Evolutionary conservation across 2,113 vertebrate genomes (phyloP).

Genomic region (Aspidoscelis tigris): DNA sequence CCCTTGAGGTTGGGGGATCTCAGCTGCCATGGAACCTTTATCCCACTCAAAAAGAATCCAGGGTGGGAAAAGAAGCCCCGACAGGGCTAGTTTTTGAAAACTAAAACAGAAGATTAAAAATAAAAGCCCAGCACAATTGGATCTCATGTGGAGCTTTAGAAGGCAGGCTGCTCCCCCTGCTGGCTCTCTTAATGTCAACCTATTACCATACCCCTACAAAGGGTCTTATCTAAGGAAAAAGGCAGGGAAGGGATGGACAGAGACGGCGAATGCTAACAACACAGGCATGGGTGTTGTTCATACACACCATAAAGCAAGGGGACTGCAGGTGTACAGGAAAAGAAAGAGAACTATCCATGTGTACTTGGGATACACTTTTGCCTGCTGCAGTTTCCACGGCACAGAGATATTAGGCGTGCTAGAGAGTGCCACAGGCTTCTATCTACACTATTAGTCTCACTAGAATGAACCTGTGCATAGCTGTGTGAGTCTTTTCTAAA

Average conservation of each 20-base stretch:
- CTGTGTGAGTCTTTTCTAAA: neutral
- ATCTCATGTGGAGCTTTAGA: neutral
- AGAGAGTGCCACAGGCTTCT: neutral
- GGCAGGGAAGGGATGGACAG: neutral
- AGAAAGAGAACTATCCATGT: neutral
- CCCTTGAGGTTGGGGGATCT: rapidly evolving
- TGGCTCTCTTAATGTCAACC: neutral
- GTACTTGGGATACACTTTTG: neutral
- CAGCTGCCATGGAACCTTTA: slow-evolving; percentile 31
- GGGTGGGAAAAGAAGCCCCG: slow-evolving; percentile 11
- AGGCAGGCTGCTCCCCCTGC: slow-evolving; percentile 37
- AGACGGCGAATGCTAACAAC: neutral
- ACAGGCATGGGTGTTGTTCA: neutral
- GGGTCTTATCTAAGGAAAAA: neutral
- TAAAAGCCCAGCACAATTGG: neutral
- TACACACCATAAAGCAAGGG: neutral
- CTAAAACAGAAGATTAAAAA: slow-evolving; percentile 31
- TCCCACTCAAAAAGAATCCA: slow-evolving; percentile 31
- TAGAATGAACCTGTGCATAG: neutral
- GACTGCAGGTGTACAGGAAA: slow-evolving; percentile 12
- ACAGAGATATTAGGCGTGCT: neutral
- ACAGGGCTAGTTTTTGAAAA: slow-evolving; percentile 12
- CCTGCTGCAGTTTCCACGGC: too few relatives aligned
- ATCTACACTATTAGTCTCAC: neutral
- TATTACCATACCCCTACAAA: neutral